These are phyloP conservation scores for Zaprionus inermis DNA, from an alignment of 1,140 invertebrate species.

Conservation along the genomic window DNA sequence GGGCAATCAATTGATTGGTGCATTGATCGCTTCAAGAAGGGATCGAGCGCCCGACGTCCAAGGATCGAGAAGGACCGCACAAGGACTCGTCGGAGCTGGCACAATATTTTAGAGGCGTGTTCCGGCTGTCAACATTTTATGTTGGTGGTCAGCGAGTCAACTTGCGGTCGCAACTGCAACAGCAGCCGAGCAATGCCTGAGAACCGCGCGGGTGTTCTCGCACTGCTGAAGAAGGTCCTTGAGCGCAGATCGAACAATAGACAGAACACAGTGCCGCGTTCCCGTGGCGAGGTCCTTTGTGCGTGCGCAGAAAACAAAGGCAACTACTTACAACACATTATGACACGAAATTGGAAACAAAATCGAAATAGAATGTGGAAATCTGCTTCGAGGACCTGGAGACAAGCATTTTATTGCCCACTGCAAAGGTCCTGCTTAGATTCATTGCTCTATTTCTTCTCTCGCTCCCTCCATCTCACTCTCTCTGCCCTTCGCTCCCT, in stretches of 20 bases:
- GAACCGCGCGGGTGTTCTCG: conserved; percentile 72
- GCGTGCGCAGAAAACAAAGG: conserved; percentile 61
- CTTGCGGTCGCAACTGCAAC: conserved; percentile 69
- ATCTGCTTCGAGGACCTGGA: conserved; percentile 27
- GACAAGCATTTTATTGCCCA: conserved; percentile 67
- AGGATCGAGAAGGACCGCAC: conserved; percentile 55
- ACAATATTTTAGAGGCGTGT: conserved; percentile 82
- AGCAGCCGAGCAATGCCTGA: conserved; percentile 49
- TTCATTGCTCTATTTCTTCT: conserved; percentile 76
- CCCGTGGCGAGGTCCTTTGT: conserved; percentile 48
- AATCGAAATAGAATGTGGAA: conserved; percentile 18
- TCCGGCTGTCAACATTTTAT: conserved; percentile 83
- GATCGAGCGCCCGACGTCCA: not conserved
- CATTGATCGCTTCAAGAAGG: conserved; percentile 28
- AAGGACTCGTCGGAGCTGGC: conserved; percentile 52
- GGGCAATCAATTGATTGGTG: conserved; percentile 69
- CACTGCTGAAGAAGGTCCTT: conserved; percentile 54
- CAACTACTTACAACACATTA: conserved; percentile 81
- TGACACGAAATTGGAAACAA: conserved; percentile 67
- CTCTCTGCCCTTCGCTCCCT: not conserved
- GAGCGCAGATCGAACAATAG: conserved; percentile 59
- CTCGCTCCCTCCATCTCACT: conserved; percentile 48
- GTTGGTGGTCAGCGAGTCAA: conserved; percentile 77
- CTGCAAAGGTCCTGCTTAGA: conserved; percentile 55
- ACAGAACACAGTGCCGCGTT: conserved; percentile 25